Percentiles rank a stretch among this genome's conserved stretches.
Evolutionary conservation across 2,888 invertebrate genomes (phyloP).

Genomic region (Pollenia angustigena): DNA sequence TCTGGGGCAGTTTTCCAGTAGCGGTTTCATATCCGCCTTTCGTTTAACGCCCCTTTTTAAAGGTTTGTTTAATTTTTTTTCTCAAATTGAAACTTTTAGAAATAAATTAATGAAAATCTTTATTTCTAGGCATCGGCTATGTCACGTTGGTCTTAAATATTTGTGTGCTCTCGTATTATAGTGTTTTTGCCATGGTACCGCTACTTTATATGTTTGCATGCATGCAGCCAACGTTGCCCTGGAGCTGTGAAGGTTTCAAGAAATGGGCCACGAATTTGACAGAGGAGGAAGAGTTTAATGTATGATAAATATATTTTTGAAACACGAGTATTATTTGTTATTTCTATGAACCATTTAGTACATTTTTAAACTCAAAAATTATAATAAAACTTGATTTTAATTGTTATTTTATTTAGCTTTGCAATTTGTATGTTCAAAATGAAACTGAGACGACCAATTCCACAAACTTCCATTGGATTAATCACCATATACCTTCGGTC

Average conservation of each 20-base stretch:
- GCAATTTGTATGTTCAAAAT: slow-evolving; percentile 20
- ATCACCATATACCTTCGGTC: slow-evolving; percentile 77
- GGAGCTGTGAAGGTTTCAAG: slow-evolving; percentile 89
- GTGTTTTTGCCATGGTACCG: slow-evolving; percentile 92
- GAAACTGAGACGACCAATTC: background rate
- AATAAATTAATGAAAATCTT: no score
- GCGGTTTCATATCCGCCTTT: slow-evolving; percentile 92
- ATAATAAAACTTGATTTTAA: no score
- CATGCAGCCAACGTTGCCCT: slow-evolving; percentile 88
- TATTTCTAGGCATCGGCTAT: slow-evolving; percentile 91
- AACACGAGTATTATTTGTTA: no score
- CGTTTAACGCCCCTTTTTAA: slow-evolving; percentile 93
- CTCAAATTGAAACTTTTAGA: no score
- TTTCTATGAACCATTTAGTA: no score
- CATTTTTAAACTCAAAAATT: no score
- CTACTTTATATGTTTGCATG: slow-evolving; percentile 90
- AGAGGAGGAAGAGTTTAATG: slow-evolving; percentile 44
- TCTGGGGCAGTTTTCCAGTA: slow-evolving; percentile 93
- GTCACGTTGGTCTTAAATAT: slow-evolving; percentile 91
- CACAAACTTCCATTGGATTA: no score
- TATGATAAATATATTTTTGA: slow-evolving; percentile 6
- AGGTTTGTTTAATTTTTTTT: slow-evolving; percentile 85
- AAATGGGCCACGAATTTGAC: slow-evolving; percentile 63
- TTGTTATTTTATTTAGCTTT: slow-evolving; percentile 12
- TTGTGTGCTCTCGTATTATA: slow-evolving; percentile 91